Conservation (phyloP, 2,113 vertebrate genomes). For the Chloebia gouldiae region DNA sequence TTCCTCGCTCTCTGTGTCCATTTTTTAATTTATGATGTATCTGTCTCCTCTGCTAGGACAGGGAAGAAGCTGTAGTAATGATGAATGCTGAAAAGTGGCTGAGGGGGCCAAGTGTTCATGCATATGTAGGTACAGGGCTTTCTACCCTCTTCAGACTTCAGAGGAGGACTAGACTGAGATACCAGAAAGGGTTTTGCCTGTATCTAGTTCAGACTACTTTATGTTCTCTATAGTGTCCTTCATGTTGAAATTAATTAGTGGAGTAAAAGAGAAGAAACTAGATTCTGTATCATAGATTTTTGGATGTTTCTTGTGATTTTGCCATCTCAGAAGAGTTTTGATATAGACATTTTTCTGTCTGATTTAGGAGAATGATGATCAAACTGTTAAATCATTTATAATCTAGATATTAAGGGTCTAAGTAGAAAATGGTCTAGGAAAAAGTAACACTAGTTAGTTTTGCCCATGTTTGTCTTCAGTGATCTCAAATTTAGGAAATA, state of each 20-base stretch:
- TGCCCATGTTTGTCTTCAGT: neutral
- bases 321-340: neutral
- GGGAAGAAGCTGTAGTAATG: neutral
- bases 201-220: neutral
- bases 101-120: neutral
- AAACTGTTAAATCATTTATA: neutral
- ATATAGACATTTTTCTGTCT: neutral
- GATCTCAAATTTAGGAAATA: neutral
- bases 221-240: neutral
- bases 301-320: neutral
- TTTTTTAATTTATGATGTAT: neutral
- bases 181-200: neutral
- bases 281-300: neutral
- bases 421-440: neutral
- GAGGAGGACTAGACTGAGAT: neutral
- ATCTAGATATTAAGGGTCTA: neutral
- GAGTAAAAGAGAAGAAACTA: neutral
- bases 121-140: neutral
- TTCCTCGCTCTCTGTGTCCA: neutral
- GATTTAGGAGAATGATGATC: neutral
- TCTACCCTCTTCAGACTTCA: neutral
- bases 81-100: neutral
- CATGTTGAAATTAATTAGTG: neutral
- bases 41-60: neutral
- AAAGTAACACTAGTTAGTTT: neutral